Percentiles rank a stretch among this genome's conserved stretches.
These are phyloP conservation scores for Neoitamus cyanurus DNA, from an alignment of 2,888 invertebrate genomes.

Conservation along the genomic window DNA sequence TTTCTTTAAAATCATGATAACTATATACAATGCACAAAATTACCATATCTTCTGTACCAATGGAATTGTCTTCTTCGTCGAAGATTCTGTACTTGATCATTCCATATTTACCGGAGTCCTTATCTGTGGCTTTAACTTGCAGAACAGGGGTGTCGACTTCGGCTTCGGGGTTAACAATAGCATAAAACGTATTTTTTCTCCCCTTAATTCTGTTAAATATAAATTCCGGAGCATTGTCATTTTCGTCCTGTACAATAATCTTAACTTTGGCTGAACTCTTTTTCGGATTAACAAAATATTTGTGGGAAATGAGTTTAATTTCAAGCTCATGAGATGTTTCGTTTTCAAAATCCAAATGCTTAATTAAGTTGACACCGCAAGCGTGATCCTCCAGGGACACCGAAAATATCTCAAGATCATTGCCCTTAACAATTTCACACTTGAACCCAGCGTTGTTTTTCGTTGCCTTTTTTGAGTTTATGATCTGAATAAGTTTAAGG, in stretches of 20 bases:
- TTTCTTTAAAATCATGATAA: not conserved
- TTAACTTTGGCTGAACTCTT: constrained; percentile 80
- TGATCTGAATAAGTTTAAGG: constrained; percentile 64
- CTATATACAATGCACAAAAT: constrained; percentile 48
- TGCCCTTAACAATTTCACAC: constrained; percentile 82
- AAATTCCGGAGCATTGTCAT: constrained; percentile 90
- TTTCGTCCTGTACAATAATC: constrained; percentile 85
- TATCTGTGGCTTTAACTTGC: constrained; percentile 88
- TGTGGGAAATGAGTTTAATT: constrained; percentile 81
- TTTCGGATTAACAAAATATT: constrained; percentile 83
- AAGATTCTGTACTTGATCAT: constrained; percentile 75
- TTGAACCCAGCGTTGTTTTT: constrained; percentile 70
- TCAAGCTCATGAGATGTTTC: constrained; percentile 78
- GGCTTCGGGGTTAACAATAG: constrained; percentile 79
- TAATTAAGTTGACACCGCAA: constrained; percentile 80
- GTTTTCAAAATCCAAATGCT: constrained; percentile 82
- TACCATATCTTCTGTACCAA: constrained; percentile 60
- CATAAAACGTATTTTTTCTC: constrained; percentile 80
- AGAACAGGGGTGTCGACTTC: constrained; percentile 80
- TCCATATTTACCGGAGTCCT: constrained; percentile 86
- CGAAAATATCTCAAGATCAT: constrained; percentile 75
- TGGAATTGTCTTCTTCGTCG: constrained; percentile 62
- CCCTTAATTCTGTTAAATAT: constrained; percentile 74
- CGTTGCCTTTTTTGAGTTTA: constrained; percentile 63
- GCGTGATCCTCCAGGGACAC: constrained; percentile 82